Percentiles rank a stretch among this genome's conserved stretches.
Conservation (phyloP, 2,113 vertebrate species). For the Oophaga pumilio region DNA sequence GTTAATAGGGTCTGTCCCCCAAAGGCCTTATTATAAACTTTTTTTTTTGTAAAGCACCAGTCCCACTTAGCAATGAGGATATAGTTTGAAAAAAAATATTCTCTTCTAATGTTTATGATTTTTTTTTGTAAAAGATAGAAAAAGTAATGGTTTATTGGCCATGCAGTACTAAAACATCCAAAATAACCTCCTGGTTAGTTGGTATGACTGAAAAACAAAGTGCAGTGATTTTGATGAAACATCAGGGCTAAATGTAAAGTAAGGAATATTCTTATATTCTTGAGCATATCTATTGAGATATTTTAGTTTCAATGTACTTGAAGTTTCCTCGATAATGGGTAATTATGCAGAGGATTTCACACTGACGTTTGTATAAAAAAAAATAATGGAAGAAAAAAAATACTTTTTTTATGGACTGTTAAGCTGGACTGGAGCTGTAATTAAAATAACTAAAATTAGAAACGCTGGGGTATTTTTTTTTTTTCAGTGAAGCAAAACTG, state of each 20-base stretch:
- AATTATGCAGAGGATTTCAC: constrained; percentile 43
- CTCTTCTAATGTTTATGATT: neutral
- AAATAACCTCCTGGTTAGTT: constrained; percentile 3
- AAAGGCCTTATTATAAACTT: constrained; percentile 19
- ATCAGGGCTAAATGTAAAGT: constrained; percentile 42
- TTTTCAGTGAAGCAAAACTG: constrained; percentile 53
- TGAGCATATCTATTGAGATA: constrained; percentile 44
- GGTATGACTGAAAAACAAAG: constrained; percentile 25
- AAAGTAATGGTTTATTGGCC: neutral
- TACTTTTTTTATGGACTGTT: constrained; percentile 50
- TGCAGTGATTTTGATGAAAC: neutral
- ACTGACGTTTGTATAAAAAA: constrained; percentile 51
- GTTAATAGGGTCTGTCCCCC: neutral
- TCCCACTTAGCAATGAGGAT: constrained; percentile 43
- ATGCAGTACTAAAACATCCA: neutral
- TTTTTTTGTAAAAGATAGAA: neutral
- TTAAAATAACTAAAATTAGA: constrained; percentile 29
- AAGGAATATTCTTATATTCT: constrained; percentile 30
- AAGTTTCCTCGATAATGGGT: constrained; percentile 49
- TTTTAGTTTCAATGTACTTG: constrained; percentile 55
- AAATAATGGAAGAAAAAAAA: constrained; percentile 31
- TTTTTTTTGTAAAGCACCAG: constrained; percentile 8
- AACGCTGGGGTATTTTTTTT: constrained; percentile 50
- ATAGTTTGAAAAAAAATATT: neutral
- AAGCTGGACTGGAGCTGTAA: constrained; percentile 57